Conservation (phyloP, 2,797 vertebrate species). For the Parauchenoglanis ngamensis region DNA sequence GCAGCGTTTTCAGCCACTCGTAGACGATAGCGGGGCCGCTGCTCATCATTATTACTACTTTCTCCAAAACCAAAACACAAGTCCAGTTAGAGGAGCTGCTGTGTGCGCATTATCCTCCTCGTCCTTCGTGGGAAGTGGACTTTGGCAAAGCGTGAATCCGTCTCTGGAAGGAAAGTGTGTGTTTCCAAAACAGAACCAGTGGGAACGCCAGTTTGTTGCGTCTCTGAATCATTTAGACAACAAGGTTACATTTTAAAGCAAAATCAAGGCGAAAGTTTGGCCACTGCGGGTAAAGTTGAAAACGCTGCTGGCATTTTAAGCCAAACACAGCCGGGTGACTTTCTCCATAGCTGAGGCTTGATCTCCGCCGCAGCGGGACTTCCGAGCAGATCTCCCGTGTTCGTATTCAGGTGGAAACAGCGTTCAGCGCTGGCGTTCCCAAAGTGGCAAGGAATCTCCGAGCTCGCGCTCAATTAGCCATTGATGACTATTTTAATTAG, state of each 20-base stretch:
- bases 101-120: not conserved
- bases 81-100: not conserved
- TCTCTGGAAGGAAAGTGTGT: constrained; percentile 6
- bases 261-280: not conserved
- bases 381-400: not conserved
- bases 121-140: constrained; percentile 8
- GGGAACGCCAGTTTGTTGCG: not conserved
- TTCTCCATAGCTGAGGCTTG: not conserved
- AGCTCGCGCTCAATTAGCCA: not conserved
- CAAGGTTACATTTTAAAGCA: constrained; percentile 13
- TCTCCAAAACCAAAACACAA: not conserved
- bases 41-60: constrained; percentile 77
- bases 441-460: not conserved
- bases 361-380: not conserved
- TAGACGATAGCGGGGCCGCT: constrained; percentile 90
- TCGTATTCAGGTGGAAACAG: not conserved
- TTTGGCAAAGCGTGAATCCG: not conserved
- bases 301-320: not conserved
- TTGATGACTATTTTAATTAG: not conserved
- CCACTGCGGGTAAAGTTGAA: constrained; percentile 6
- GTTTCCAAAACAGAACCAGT: constrained; percentile 11
- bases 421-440: not conserved
- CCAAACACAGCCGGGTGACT: not conserved
- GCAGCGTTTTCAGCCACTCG: constrained; percentile 95
- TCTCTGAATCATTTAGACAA: not conserved